Conservation (phyloP, 1,140 invertebrate genomes). For the Diabrotica undecimpunctata region DNA sequence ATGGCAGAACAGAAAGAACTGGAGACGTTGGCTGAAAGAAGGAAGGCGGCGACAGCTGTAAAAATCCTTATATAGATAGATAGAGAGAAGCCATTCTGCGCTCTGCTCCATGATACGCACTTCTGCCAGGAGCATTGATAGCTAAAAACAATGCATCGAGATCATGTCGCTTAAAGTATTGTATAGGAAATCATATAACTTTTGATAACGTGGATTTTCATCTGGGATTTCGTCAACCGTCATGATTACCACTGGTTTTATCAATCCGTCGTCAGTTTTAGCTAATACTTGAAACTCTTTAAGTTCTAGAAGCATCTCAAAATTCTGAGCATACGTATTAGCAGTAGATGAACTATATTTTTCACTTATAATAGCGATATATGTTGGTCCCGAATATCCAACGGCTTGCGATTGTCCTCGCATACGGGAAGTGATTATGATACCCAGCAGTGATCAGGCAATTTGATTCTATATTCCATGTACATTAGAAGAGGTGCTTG, state of each 20-base stretch:
- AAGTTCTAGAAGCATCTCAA: conserved; percentile 31
- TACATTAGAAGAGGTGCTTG: conserved; percentile 47
- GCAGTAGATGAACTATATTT: conserved; percentile 34
- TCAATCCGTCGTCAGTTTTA: no score
- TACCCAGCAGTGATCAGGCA: conserved; percentile 46
- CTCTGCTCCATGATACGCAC: conserved; percentile 3
- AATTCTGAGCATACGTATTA: conserved; percentile 21
- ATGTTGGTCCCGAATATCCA: conserved; percentile 46
- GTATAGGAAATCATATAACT: neutral
- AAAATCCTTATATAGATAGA: no score
- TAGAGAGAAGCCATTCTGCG: conserved; percentile 11
- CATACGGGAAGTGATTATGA: no score
- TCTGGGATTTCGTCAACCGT: conserved; percentile 39
- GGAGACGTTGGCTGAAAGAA: no score
- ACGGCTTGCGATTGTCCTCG: conserved; percentile 39
- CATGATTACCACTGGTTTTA: conserved; percentile 30
- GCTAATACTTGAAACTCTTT: no score
- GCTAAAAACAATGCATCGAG: conserved; percentile 15
- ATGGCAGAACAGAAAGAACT: no score
- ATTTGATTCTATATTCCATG: conserved; percentile 46
- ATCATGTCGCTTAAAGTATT: conserved; percentile 13
- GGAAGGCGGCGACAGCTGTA: no score
- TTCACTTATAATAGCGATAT: conserved; percentile 39
- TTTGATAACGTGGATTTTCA: conserved; percentile 21
- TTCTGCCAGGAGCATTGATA: conserved; percentile 13